These are phyloP conservation scores for Crypturellus undulatus DNA, from an alignment of 2,113 vertebrate genomes.

Conservation along the genomic window DNA sequence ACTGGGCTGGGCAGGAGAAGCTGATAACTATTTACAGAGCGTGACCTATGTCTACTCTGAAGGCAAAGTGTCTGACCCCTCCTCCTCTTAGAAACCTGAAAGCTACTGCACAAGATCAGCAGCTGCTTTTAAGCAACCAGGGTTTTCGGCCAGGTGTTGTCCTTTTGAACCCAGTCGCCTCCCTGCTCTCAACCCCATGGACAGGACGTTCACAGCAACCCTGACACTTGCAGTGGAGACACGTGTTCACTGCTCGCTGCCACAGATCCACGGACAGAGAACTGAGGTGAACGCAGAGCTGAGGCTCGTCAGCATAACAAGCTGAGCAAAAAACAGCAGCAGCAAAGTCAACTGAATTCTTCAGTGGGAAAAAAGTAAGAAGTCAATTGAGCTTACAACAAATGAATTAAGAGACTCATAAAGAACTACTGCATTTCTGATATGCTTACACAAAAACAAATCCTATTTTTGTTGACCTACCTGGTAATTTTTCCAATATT, in stretches of 20 bases:
- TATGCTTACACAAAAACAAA: not conserved
- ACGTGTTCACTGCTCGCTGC: accelerated
- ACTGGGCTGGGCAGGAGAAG: not conserved
- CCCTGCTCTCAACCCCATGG: accelerated
- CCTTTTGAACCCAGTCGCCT: not conserved
- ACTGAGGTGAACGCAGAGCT: not conserved
- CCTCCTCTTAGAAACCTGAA: not conserved
- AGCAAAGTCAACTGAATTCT: not conserved
- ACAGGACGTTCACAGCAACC: not conserved
- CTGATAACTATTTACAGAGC: not conserved
- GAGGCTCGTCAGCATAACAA: not conserved
- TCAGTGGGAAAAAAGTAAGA: not conserved
- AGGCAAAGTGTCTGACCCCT: not conserved
- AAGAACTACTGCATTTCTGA: not conserved
- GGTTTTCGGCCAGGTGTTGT: not conserved
- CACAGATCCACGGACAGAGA: accelerated
- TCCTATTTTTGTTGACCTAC: not conserved
- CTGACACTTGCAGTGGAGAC: accelerated
- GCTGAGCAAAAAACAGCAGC: not conserved
- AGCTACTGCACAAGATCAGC: not conserved
- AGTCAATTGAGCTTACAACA: not conserved
- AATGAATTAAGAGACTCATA: not conserved
- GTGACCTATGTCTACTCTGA: not conserved
- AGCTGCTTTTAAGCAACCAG: not conserved
- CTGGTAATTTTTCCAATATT: not conserved